These are phyloP conservation scores for Ganaspis brasiliensis DNA, from an alignment of 2,888 invertebrate genomes.

Conservation along the genomic window DNA sequence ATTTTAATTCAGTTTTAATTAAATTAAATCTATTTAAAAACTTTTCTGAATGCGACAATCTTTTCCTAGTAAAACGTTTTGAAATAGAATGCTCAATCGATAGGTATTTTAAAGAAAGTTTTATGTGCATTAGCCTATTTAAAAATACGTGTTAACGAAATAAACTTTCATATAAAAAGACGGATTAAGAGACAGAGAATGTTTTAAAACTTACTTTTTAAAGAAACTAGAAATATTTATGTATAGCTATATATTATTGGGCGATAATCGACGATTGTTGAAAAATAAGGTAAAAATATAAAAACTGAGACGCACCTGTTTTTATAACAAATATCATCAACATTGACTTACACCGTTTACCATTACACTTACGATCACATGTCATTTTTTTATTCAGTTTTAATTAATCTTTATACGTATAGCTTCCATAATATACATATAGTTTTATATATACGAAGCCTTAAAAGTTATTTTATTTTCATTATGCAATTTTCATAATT, in stretches of 20 bases:
- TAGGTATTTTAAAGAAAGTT: constrained; percentile 8
- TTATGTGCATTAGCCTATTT: constrained; percentile 20
- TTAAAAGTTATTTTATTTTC: neutral
- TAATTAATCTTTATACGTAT: constrained; percentile 39
- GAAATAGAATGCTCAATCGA: too few species aligned
- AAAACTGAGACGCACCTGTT: constrained; percentile 47
- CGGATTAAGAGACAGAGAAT: neutral
- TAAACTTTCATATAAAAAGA: constrained; percentile 28
- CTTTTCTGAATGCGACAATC: too few species aligned
- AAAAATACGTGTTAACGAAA: constrained; percentile 1
- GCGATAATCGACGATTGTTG: neutral
- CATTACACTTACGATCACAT: constrained; percentile 59
- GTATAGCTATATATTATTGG: constrained; percentile 6
- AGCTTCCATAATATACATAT: constrained; percentile 31
- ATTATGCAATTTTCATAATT: neutral
- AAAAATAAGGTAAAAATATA: constrained; percentile 2
- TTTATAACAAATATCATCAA: constrained; percentile 71
- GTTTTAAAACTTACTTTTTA: neutral
- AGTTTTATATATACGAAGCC: neutral
- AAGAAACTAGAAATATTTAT: neutral
- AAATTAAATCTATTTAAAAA: too few species aligned
- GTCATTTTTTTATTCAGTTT: constrained; percentile 44
- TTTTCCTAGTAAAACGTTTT: too few species aligned
- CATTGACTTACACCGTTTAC: constrained; percentile 64
- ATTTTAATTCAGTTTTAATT: too few species aligned